Base-by-base conservation (phyloP, 2,113 vertebrate species). In the Xenopus laevis region DNA sequence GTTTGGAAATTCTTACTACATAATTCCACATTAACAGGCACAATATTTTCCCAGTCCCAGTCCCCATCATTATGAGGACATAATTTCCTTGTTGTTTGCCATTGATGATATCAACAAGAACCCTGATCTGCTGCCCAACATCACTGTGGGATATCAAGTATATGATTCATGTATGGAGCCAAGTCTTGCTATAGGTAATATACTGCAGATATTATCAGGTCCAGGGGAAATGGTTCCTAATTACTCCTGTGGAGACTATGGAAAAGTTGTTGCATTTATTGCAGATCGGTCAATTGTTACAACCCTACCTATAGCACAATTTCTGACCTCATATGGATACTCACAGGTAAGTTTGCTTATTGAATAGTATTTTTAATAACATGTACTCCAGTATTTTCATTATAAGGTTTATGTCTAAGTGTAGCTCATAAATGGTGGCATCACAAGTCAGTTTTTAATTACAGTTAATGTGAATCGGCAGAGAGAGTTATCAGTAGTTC, bases 191-290 rank as follows among this genome's bases (percentile, higher is more conserved):
- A 44, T 60, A 6, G 13, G 59, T 10, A 60, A 11, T 30, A n/a
- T 74, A 13, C 2, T 74, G 15, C 53, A 74, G 17, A 65, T 74
- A 7, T 27, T 74, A 13, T 74, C 65, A 11, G 65, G 65, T 9
- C 53, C 63, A 0, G 2, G 10, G 12, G 13, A 23, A 62, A 60
- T 45, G 2, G 16, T 68, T n/a, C 72, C 72, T 9, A 74, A 74
- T 47, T 74, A 74, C 15, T 60, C 12, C 44, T 68, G 55, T 18
- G 15, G 52, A 10, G 58, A 21, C 11, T 0, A 20, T 6, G 13
- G 40, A 4, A 52, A 44, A 5, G 1, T 72, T 4, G 65, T 17
- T n/a, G 76, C 44, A 9, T 40, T 72, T 44, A 62, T 72, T 55
- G 76, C 69, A 10, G 76, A 71, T 21, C n/a, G 52, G 1, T 8